A percentile compares a stretch with the other conserved stretches of the same genome.
These are phyloP conservation scores for Corticium candelabrum DNA, from an alignment of 37 sponge, comb jelly and placozoan species.

Conservation along the genomic window DNA sequence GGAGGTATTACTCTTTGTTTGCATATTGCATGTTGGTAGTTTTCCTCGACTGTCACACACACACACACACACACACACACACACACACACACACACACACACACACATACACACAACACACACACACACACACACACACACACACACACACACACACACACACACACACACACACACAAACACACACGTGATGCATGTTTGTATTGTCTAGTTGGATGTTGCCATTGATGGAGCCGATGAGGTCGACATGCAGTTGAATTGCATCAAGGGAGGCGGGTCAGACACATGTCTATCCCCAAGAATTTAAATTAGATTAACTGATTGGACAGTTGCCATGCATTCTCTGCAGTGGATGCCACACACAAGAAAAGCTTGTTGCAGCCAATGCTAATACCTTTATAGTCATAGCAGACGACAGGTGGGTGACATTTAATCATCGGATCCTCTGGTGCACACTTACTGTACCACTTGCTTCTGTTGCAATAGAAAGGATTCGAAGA, in stretches of 20 bases:
- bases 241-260: constrained; percentile 65
- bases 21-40: too few relatives aligned
- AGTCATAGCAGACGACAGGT: constrained; percentile 86
- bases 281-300: neutral
- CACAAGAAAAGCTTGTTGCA: constrained; percentile 95
- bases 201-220: constrained; percentile 58
- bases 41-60: too few relatives aligned
- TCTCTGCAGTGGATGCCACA: constrained; percentile 89
- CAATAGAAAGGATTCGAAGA: constrained; percentile 49
- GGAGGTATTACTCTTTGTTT: too few relatives aligned
- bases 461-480: neutral
- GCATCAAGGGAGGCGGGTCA: constrained; percentile 96
- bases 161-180: too few relatives aligned
- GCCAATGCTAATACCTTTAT: constrained; percentile 73
- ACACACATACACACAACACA: too few relatives aligned
- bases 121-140: too few relatives aligned
- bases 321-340: too few relatives aligned
- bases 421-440: constrained; percentile 9
- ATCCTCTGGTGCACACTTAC: neutral
- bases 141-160: too few relatives aligned
- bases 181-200: neutral
- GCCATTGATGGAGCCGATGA: constrained; percentile 99
- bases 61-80: too few relatives aligned
- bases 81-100: too few relatives aligned
- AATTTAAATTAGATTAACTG: too few relatives aligned